Percentiles rank a stretch among this genome's conserved stretches.
Conservation (phyloP, 2,888 invertebrate genomes). For the Pasiphila rectangulata region DNA sequence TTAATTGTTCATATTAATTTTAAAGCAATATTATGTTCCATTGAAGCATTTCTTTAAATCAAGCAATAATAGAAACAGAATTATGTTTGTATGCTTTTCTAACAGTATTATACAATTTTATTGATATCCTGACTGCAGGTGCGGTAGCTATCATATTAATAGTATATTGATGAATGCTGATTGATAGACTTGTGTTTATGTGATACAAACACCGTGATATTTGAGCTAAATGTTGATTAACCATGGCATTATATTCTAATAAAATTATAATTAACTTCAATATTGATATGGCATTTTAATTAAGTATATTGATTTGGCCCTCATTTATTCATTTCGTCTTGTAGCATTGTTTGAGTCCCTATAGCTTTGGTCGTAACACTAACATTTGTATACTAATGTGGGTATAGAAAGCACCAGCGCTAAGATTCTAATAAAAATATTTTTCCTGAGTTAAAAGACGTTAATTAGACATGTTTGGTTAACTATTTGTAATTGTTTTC, state of each 20-base stretch:
- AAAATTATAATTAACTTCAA: constrained; percentile 45
- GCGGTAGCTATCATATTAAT: constrained; percentile 15
- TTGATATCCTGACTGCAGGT: constrained; percentile 33
- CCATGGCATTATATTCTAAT: constrained; percentile 52
- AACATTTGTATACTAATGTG: not conserved
- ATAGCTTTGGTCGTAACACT: constrained; percentile 7
- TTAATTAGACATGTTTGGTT: constrained; percentile 65
- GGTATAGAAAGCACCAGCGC: not conserved
- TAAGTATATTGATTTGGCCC: constrained; percentile 20
- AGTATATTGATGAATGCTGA: constrained; percentile 15
- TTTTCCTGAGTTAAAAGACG: constrained; percentile 60
- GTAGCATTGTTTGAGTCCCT: constrained; percentile 2
- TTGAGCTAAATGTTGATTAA: constrained; percentile 34
- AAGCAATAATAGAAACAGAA: constrained; percentile 59
- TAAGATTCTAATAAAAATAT: not conserved
- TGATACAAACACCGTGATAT: constrained; percentile 36
- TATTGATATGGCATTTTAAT: constrained; percentile 32
- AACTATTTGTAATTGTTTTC: constrained; percentile 64
- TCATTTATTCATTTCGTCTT: constrained; percentile 2
- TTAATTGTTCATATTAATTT: constrained; percentile 58
- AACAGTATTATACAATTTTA: constrained; percentile 47
- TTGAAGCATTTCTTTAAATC: constrained; percentile 54
- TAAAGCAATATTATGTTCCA: constrained; percentile 59
- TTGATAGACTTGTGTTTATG: constrained; percentile 30
- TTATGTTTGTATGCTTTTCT: constrained; percentile 43